Conservation (phyloP, 30 jellyfish, hydroid and myxozoan genomes). For the Catostylus mosaicus region DNA sequence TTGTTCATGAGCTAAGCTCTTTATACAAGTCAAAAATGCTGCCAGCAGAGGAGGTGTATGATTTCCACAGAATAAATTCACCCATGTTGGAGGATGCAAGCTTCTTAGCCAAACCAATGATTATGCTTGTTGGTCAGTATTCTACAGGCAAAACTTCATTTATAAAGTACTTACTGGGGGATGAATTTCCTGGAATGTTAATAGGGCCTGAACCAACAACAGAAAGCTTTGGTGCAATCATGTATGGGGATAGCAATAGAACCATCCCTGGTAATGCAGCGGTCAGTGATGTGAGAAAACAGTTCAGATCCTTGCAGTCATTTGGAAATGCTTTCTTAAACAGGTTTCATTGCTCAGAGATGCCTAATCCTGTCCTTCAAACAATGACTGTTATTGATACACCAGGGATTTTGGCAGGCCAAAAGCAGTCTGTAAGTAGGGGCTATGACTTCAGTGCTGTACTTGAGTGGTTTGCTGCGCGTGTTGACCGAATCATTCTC, state of each 20-base stretch:
- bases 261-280: conserved; percentile 97
- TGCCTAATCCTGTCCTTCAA: conserved; percentile 85
- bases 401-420: conserved; percentile 99
- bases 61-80: conserved; percentile 86
- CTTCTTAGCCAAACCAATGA: conserved; percentile 93
- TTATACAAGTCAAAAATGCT: conserved; percentile 81
- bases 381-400: conserved; percentile 94
- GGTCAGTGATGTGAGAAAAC: conserved; percentile 87
- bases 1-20: conserved; percentile 79
- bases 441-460: conserved; percentile 98
- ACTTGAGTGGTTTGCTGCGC: conserved; percentile 98
- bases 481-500: conserved; percentile 94
- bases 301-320: conserved; percentile 82
- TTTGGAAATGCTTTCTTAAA: conserved; percentile 98
- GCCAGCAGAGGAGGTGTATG: conserved; percentile 87
- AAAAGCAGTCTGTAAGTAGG: conserved; percentile 90
- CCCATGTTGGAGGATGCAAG: conserved; percentile 93
- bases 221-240: conserved; percentile 86
- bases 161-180: conserved; percentile 88
- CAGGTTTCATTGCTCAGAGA: conserved; percentile 93
- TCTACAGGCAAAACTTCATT: conserved; percentile 99
- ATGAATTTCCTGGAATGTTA: conserved; percentile 97
- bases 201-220: conserved; percentile 99
- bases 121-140: conserved; percentile 97
- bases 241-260: conserved; percentile 90